Percentiles rank a stretch among this genome's conserved stretches.
Evolutionary conservation across 2,113 vertebrate genomes (phyloP).

Genomic region (Motacilla alba): DNA sequence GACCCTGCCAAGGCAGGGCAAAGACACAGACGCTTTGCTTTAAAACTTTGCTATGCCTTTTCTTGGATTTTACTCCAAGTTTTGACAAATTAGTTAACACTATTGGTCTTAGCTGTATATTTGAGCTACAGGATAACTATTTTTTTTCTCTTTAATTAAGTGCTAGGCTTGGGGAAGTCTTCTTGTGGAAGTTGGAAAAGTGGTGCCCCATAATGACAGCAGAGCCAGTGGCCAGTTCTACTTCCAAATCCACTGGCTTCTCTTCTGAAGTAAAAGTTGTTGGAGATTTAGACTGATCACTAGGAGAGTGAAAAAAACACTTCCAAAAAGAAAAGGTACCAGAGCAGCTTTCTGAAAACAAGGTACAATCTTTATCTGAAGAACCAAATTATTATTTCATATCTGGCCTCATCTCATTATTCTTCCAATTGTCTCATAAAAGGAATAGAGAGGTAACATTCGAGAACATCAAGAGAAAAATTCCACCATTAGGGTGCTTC

Average conservation of each 20-base stretch:
- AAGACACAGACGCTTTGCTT: fast-evolving
- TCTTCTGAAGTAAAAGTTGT: neutral
- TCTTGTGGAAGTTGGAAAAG: neutral
- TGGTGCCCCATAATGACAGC: no score
- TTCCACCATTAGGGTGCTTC: neutral
- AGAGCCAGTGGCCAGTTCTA: neutral
- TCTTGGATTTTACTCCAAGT: neutral
- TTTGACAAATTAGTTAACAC: neutral
- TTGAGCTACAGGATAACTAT: neutral
- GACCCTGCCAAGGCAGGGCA: neutral
- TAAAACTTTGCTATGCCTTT: neutral
- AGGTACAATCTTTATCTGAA: neutral
- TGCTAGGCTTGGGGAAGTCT: neutral
- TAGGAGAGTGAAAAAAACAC: neutral
- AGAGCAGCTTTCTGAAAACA: neutral
- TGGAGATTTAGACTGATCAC: neutral
- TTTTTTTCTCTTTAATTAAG: neutral
- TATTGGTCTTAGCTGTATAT: neutral
- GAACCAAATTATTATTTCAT: neutral
- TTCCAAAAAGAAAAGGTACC: neutral
- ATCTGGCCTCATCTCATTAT: neutral
- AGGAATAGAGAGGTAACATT: neutral
- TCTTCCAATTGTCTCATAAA: neutral
- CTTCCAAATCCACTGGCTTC: neutral
- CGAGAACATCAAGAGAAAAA: neutral